Evolutionary conservation across 2,888 invertebrate species (phyloP).

Genomic region (Anodontia alba): DNA sequence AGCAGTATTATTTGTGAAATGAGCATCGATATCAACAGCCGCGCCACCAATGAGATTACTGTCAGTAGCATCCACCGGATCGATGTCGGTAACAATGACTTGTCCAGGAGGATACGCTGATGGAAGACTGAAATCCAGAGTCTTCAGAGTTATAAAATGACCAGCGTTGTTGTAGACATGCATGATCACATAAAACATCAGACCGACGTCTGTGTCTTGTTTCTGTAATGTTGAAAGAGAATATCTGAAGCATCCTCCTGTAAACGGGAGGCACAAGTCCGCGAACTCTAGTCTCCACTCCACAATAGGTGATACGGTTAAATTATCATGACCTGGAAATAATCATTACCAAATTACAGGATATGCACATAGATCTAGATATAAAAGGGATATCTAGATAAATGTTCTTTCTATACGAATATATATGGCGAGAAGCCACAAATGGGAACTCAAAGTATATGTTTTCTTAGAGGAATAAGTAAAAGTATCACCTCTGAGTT

Average conservation of each 20-base stretch:
- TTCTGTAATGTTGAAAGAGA: constrained; percentile 32
- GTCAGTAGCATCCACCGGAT: constrained; percentile 8
- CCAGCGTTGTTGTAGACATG: constrained; percentile 62
- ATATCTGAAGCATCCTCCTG: constrained; percentile 42
- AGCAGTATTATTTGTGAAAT: constrained; percentile 32
- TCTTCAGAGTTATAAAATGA: constrained; percentile 42
- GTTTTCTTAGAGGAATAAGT: too few relatives aligned
- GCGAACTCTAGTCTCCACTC: constrained; percentile 37
- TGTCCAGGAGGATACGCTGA: constrained; percentile 49
- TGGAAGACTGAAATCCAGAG: constrained; percentile 43
- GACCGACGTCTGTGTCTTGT: constrained; percentile 35
- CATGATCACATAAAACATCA: constrained; percentile 35
- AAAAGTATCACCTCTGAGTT: too few relatives aligned
- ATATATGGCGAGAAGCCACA: too few relatives aligned
- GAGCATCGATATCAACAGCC: constrained; percentile 28
- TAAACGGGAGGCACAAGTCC: background rate
- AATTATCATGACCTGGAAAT: constrained; percentile 30
- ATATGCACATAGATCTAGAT: background rate
- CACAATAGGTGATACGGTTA: constrained; percentile 15
- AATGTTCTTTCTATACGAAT: too few relatives aligned
- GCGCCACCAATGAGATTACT: background rate
- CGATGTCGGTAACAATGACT: constrained; percentile 47
- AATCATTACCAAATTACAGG: background rate
- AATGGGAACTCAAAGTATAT: too few relatives aligned
- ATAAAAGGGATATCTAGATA: too few relatives aligned